A percentile compares a stretch with the other conserved stretches of the same genome.
Conservation (phyloP, 2,888 invertebrate genomes). For the Tinea trinotella region DNA sequence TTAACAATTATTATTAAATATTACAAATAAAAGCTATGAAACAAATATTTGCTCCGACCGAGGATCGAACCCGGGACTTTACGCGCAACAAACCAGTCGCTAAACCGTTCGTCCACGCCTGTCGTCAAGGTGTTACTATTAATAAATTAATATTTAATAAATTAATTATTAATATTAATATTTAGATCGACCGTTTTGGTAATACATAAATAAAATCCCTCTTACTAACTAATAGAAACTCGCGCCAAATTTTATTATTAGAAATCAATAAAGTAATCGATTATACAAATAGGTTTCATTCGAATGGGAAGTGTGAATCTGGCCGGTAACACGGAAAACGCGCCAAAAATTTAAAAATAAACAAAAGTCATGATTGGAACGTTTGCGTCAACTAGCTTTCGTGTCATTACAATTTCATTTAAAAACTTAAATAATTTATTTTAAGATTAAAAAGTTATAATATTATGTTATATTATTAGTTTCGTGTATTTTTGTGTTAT, state of each 20-base stretch:
- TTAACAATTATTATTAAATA: too few relatives aligned
- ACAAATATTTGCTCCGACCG: too few relatives aligned
- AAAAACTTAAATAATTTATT: neutral
- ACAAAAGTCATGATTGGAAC: constrained; percentile 65
- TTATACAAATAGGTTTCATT: neutral
- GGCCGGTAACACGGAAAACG: constrained; percentile 36
- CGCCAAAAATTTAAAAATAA: constrained; percentile 70
- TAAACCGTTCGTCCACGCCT: too few relatives aligned
- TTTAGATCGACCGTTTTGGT: too few relatives aligned
- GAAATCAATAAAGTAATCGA: neutral
- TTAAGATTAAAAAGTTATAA: constrained; percentile 4
- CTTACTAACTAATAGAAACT: neutral
- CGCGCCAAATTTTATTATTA: neutral
- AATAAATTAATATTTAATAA: too few relatives aligned
- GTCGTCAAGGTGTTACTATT: too few relatives aligned
- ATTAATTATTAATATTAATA: too few relatives aligned
- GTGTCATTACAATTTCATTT: neutral
- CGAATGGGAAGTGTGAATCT: neutral
- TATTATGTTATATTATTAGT: too few relatives aligned
- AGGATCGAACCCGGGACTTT: too few relatives aligned
- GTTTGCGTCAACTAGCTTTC: constrained; percentile 40
- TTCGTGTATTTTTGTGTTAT: neutral
- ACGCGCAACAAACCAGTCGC: too few relatives aligned
- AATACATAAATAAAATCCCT: too few relatives aligned
- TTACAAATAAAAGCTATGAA: too few relatives aligned